A percentile compares a stretch with the other conserved stretches of the same genome.
These are phyloP conservation scores for Beris chalybata DNA, from an alignment of 2,888 invertebrate genomes.

Conservation along the genomic window DNA sequence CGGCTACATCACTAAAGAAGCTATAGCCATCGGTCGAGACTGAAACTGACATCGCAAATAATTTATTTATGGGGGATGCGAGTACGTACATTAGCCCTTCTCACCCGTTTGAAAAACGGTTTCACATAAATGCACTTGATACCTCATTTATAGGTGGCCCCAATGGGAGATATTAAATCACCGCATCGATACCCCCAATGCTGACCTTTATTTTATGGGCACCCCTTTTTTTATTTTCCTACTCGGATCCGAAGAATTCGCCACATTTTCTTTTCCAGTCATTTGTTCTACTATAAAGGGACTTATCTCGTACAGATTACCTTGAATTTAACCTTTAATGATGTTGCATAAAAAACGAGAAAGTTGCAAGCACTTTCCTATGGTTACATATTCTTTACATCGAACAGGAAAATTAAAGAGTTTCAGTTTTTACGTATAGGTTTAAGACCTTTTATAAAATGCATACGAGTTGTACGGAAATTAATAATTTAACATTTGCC, in stretches of 20 bases:
- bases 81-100: constrained; percentile 31
- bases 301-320: constrained; percentile 29
- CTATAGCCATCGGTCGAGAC: not conserved
- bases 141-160: constrained; percentile 39
- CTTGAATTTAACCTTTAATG: constrained; percentile 25
- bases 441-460: too few species aligned
- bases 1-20: too few species aligned
- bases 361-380: too few species aligned
- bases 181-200: constrained; percentile 35
- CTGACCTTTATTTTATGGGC: constrained; percentile 40
- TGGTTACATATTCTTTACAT: too few species aligned
- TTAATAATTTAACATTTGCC: constrained; percentile 25
- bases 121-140: constrained; percentile 40
- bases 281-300: constrained; percentile 37
- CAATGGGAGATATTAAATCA: constrained; percentile 41
- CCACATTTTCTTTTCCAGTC: constrained; percentile 17
- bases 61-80: constrained; percentile 34
- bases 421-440: too few species aligned
- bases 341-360: not conserved
- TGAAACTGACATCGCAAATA: constrained; percentile 33
- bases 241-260: not conserved
- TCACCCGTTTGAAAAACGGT: constrained; percentile 38
- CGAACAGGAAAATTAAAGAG: too few species aligned
- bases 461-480: not conserved
- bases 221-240: not conserved